Percentiles rank a stretch among this genome's conserved stretches.
Evolutionary conservation across 2,113 vertebrate species (phyloP).

Genomic region (Lichenostomus cassidix): DNA sequence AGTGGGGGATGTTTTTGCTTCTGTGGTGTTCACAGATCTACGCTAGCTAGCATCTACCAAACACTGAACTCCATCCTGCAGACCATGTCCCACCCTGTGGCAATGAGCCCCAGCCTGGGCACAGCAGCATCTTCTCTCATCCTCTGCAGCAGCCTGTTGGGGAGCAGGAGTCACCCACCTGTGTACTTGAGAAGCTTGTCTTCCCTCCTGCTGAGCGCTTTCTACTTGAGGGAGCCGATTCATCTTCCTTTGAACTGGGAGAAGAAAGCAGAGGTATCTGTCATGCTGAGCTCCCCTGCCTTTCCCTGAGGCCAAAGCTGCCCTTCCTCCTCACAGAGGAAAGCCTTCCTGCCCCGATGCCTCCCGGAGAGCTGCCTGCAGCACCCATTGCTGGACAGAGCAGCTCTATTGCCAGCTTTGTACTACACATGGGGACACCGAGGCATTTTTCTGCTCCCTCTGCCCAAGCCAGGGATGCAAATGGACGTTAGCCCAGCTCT

Average conservation of each 20-base stretch:
- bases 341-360: neutral
- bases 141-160: neutral
- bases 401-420: neutral
- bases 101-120: neutral
- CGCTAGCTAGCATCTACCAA: neutral
- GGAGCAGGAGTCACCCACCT: constrained; percentile 69
- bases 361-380: neutral
- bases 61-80: neutral
- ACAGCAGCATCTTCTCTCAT: neutral
- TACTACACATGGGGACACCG: fast-evolving
- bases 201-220: constrained; percentile 62
- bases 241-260: constrained; percentile 19
- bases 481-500: neutral
- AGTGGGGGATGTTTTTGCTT: neutral
- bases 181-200: neutral
- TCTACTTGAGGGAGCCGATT: neutral
- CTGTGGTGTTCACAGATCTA: neutral
- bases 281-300: neutral
- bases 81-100: fast-evolving
- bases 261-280: neutral
- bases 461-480: neutral
- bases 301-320: neutral
- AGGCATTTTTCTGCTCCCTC: neutral
- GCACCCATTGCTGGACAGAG: neutral
- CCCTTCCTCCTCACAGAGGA: neutral